Percentiles rank a stretch among this genome's conserved stretches.
Conservation (phyloP, 2,888 invertebrate genomes). For the Melipona beecheii region DNA sequence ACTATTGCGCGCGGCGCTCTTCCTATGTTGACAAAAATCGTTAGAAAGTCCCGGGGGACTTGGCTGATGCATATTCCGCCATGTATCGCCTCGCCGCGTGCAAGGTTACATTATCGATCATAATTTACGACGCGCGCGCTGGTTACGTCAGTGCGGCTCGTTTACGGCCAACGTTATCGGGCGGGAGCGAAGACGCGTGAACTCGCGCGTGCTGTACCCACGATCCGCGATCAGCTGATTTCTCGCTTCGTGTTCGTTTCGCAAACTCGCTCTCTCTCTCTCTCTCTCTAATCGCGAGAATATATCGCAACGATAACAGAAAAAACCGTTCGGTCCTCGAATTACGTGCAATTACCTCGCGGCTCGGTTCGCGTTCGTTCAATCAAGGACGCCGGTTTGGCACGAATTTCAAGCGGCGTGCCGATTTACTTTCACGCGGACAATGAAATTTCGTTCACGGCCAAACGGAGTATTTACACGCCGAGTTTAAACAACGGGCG, state of each 20-base stretch:
- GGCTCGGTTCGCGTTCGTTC: neutral
- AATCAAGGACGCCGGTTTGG: slow-evolving; percentile 35
- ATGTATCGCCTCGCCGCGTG: slow-evolving; percentile 55
- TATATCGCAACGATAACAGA: neutral
- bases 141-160: slow-evolving; percentile 74
- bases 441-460: slow-evolving; percentile 46
- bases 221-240: slow-evolving; percentile 64
- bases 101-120: slow-evolving; percentile 81
- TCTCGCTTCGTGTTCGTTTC: slow-evolving; percentile 11
- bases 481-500: neutral
- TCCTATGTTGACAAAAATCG: slow-evolving; percentile 34
- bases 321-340: neutral
- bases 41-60: slow-evolving; percentile 48
- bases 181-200: slow-evolving; percentile 40
- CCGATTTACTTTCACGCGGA: slow-evolving; percentile 39
- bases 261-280: neutral
- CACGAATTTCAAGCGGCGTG: slow-evolving; percentile 32
- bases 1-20: neutral
- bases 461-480: neutral
- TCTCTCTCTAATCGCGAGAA: no score
- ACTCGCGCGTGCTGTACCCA: slow-evolving; percentile 36
- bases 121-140: slow-evolving; percentile 77
- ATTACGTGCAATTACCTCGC: neutral
- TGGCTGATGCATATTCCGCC: slow-evolving; percentile 43
- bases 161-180: slow-evolving; percentile 53